Conservation (phyloP, 2,797 vertebrate genomes). For the Pseudomugil tenellus region DNA sequence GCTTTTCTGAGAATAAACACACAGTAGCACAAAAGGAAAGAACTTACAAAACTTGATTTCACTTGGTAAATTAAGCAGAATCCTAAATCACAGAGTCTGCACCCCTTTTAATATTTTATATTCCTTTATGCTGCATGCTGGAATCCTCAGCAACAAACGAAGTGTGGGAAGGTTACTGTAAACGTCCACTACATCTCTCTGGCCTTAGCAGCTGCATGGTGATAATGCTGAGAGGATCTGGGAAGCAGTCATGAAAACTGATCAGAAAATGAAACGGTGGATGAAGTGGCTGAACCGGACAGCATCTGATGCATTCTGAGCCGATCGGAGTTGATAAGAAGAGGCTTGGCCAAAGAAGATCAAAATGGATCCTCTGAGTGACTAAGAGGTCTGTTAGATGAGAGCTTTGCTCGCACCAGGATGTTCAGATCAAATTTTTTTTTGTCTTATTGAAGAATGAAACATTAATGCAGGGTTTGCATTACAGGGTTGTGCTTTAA, state of each 20-base stretch:
- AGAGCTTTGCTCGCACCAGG: constrained; percentile 60
- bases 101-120: constrained; percentile 59
- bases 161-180: constrained; percentile 59
- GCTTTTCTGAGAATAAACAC: constrained; percentile 26
- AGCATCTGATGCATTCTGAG: constrained; percentile 24
- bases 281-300: constrained; percentile 65
- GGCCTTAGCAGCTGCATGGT: constrained; percentile 59
- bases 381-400: constrained; percentile 63
- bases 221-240: constrained; percentile 59
- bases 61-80: constrained; percentile 54
- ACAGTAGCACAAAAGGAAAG: constrained; percentile 52
- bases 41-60: constrained; percentile 59
- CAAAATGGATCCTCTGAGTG: constrained; percentile 62
- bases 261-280: constrained; percentile 71
- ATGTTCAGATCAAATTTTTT: constrained; percentile 40
- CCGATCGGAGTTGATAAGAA: constrained; percentile 54
- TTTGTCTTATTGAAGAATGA: constrained; percentile 45
- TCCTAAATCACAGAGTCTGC: constrained; percentile 53
- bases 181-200: constrained; percentile 38
- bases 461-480: constrained; percentile 14
- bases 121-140: constrained; percentile 39
- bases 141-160: constrained; percentile 53
- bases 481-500: background rate
- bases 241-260: constrained; percentile 62
- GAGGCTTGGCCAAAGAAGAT: constrained; percentile 61